Conservation (phyloP, 2,113 vertebrate genomes). For the Verasper variegatus region DNA sequence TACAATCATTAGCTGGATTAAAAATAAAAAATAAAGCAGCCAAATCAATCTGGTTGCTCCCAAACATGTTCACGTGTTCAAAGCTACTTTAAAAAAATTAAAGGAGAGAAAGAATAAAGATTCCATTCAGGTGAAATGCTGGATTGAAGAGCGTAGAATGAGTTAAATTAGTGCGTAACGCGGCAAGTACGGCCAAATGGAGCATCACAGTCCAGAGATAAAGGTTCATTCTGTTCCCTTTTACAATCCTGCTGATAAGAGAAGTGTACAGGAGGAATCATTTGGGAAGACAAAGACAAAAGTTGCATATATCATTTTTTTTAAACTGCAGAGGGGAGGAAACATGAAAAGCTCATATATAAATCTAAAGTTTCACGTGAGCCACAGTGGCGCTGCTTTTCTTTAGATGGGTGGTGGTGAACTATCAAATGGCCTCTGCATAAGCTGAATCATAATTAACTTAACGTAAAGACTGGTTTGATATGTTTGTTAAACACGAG, state of each 20-base stretch:
- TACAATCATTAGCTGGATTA: slow-evolving; percentile 76
- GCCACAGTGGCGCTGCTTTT: slow-evolving; percentile 18
- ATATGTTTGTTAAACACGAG: slow-evolving; percentile 7
- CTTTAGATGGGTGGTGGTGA: background rate
- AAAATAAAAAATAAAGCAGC: slow-evolving; percentile 39
- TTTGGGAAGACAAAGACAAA: slow-evolving; percentile 53
- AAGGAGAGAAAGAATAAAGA: background rate
- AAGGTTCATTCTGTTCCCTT: slow-evolving; percentile 56
- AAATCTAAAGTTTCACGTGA: slow-evolving; percentile 17
- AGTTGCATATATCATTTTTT: slow-evolving; percentile 42
- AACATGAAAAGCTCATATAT: slow-evolving; percentile 13
- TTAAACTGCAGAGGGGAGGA: slow-evolving; percentile 28
- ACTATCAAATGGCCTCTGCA: background rate
- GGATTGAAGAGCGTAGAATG: background rate
- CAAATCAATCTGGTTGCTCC: slow-evolving; percentile 36
- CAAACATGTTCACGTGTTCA: slow-evolving; percentile 42
- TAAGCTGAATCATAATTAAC: background rate
- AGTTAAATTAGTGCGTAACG: slow-evolving; percentile 34
- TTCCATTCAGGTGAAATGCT: background rate
- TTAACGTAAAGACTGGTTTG: background rate
- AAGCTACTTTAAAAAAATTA: slow-evolving; percentile 37
- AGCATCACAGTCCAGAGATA: slow-evolving; percentile 42
- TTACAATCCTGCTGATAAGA: slow-evolving; percentile 46
- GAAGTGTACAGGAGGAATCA: slow-evolving; percentile 48
- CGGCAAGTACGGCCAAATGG: slow-evolving; percentile 19